Evolutionary conservation across 2,113 vertebrate species (phyloP).

Genomic region (Spilogale gracilis): DNA sequence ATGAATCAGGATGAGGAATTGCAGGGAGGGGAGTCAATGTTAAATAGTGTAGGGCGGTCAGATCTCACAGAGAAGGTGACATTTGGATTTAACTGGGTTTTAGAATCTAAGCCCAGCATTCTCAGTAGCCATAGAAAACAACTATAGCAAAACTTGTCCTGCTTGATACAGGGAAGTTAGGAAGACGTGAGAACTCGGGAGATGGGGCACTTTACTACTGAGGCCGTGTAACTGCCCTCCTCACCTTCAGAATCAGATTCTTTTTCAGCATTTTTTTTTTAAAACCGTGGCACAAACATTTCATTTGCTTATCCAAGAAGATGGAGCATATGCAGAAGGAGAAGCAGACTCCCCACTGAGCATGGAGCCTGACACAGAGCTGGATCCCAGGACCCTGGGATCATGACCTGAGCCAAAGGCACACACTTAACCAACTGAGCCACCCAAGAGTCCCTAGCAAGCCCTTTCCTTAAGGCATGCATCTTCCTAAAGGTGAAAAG

Average conservation of each 20-base stretch:
- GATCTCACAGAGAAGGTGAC: neutral
- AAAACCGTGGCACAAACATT: neutral
- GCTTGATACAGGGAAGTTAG: neutral
- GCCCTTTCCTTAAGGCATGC: neutral
- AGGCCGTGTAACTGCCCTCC: neutral
- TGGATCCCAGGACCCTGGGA: neutral
- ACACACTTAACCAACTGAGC: neutral
- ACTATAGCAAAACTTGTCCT: neutral
- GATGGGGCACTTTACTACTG: neutral
- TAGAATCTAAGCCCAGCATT: neutral
- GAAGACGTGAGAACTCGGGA: neutral
- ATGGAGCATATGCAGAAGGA: too few species aligned
- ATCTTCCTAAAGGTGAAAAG: neutral
- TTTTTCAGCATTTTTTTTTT: neutral
- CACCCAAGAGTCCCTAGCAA: neutral
- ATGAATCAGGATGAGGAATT: rapidly evolving
- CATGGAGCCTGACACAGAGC: too few species aligned
- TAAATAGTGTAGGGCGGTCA: neutral
- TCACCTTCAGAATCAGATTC: neutral
- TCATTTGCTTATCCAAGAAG: neutral
- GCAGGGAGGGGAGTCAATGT: neutral
- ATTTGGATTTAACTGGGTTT: neutral
- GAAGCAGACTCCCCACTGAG: too few species aligned
- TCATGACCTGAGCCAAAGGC: neutral
- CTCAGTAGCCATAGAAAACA: neutral